Evolutionary conservation across 37 sponge, comb jelly and placozoan genomes (phyloP), one percentile per base, ranked within the genome.

Genomic region (Chondrilla cf. caribensis): DNA sequence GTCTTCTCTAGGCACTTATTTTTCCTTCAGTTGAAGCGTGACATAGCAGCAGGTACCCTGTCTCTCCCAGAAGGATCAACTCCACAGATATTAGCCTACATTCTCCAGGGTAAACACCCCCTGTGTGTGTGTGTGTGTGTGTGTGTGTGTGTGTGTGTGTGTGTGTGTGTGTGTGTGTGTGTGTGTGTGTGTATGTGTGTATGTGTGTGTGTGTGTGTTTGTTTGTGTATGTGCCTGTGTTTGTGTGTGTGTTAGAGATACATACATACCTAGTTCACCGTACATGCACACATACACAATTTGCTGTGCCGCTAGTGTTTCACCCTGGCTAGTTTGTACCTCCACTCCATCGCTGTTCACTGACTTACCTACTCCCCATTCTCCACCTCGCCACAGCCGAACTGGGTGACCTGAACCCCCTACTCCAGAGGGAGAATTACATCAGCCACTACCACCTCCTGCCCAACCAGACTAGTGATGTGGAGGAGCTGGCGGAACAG

Each of bases 1-100:
- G n/a, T n/a, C n/a, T n/a, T n/a, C n/a, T n/a, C n/a, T 19, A 75
- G 90, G n/a, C 36, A 75, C 40, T 77, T 87, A 54, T 82, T 90
- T 25, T 82, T 84, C 79, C 82, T 82, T 37, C 90, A 90, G 37
- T 39, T 90, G 58, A 86, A 82, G 79, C 42, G 70, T 29, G 90
- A 90, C 70, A 79, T 90, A 42, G 54, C 66, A 38, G 75, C 54
- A 51, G 86, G 83, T 32, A 81, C 60, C 21, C 42, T 81, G 32
- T 8, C 41, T 38, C 29, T 84, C 19, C 77, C 77, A 57, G 22
- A 24, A 43, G 42, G 21, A 75, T 8, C 17, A 14, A 26, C 70
- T 44, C 28, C 84, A 35, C 62, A 84, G 77, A 42, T 59, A 31
- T 47, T 77, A 28, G 75, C 84, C 58, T 62, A 43, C 39, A 54